phyloP scores from a whole-genome alignment of 2,888 invertebrate genomes.

The Drosophila anceps region DNA sequence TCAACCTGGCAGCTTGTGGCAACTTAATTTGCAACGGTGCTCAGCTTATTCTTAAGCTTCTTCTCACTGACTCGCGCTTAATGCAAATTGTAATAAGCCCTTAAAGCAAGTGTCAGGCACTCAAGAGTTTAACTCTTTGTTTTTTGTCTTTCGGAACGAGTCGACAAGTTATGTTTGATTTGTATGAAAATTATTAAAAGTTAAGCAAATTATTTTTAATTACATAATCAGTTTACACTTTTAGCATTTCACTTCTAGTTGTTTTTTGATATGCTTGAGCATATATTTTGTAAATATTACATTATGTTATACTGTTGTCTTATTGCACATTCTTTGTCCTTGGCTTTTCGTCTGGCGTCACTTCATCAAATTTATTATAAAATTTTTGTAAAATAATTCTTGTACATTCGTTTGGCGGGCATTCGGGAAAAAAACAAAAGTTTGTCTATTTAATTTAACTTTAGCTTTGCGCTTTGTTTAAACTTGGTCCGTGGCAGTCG shows the following conservation, averaged over 20 bases:
- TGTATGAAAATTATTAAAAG: not conserved
- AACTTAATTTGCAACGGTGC: conserved; percentile 31
- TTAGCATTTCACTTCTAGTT: not conserved
- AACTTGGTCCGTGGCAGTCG: conserved; percentile 48
- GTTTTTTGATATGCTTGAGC: not conserved
- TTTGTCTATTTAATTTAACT: conserved; percentile 66
- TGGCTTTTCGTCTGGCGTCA: conserved; percentile 3
- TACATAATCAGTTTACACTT: not conserved
- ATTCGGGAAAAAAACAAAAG: conserved; percentile 40
- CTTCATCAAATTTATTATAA: conserved; percentile 23
- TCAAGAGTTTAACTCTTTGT: not conserved
- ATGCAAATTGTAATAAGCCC: conserved; percentile 26
- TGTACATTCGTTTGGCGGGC: conserved; percentile 36
- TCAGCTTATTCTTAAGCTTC: not conserved
- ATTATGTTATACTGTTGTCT: conserved; percentile 1
- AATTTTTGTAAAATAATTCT: conserved; percentile 34
- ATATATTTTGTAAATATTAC: not conserved
- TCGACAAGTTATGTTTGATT: not conserved
- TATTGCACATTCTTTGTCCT: conserved; percentile 1
- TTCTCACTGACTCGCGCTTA: conserved; percentile 6
- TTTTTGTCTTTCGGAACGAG: not conserved
- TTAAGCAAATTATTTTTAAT: conserved; percentile 2
- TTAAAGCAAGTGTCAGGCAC: conserved; percentile 16
- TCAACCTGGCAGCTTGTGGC: conserved; percentile 37
- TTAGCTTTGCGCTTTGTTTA: conserved; percentile 63